Evolutionary conservation across 2,113 vertebrate genomes (phyloP).

Genomic region (Vimba vimba): DNA sequence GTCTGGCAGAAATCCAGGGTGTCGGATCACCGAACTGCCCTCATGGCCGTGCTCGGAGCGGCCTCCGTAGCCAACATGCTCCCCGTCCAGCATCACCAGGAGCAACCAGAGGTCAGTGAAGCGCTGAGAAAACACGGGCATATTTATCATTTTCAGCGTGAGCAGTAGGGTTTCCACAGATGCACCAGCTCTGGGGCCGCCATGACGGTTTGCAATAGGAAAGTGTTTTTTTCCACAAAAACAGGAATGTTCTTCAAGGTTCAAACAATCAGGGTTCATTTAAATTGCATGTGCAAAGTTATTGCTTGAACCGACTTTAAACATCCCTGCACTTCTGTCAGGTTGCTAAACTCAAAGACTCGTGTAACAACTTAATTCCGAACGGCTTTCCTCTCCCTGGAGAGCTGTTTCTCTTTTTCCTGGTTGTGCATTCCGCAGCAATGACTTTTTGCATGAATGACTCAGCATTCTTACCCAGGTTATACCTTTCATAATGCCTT

Average conservation of each 20-base stretch:
- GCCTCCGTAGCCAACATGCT: slow-evolving; percentile 83
- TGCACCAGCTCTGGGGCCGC: background rate
- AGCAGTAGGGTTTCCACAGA: slow-evolving; percentile 26
- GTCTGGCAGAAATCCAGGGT: slow-evolving; percentile 93
- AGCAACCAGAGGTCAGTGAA: slow-evolving; percentile 86
- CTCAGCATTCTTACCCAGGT: slow-evolving; percentile 52
- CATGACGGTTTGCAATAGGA: background rate
- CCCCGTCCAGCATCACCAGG: slow-evolving; percentile 80
- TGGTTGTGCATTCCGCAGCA: slow-evolving; percentile 48
- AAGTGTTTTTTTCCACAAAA: background rate
- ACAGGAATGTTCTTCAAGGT: background rate
- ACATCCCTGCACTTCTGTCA: slow-evolving; percentile 38
- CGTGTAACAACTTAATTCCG: slow-evolving; percentile 46
- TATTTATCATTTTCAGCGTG: slow-evolving; percentile 6
- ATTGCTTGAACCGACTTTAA: slow-evolving; percentile 5
- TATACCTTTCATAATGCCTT: slow-evolving; percentile 38
- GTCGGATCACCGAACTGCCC: slow-evolving; percentile 88
- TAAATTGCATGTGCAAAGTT: background rate
- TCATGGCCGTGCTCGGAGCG: slow-evolving; percentile 88
- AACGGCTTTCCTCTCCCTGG: slow-evolving; percentile 46
- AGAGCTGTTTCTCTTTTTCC: slow-evolving; percentile 50
- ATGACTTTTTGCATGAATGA: slow-evolving; percentile 52
- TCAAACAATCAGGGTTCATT: background rate
- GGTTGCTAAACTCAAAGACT: slow-evolving; percentile 38
- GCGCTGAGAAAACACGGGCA: slow-evolving; percentile 38